phyloP scores from a whole-genome alignment of 2,888 invertebrate genomes.

The Pachydiplax longipennis region DNA sequence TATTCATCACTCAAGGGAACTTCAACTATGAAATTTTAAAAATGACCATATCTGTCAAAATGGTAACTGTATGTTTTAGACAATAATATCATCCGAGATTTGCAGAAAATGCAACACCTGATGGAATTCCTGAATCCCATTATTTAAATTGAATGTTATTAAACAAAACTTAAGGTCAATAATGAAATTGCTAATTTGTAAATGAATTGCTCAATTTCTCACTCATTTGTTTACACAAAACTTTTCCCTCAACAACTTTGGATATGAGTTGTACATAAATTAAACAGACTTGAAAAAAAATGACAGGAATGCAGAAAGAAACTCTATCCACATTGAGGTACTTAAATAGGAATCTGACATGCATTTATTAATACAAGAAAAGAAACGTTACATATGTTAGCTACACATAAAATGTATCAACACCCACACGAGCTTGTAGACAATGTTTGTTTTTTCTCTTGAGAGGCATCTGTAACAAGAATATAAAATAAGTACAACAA shows the following conservation, averaged over 20 bases:
- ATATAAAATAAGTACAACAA: neutral
- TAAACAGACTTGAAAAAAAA: neutral
- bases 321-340: neutral
- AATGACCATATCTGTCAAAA: too few species aligned
- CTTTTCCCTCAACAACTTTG: neutral
- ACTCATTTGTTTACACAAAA: too few species aligned
- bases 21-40: too few species aligned
- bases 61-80: too few species aligned
- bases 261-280: neutral
- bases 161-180: too few species aligned
- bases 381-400: neutral
- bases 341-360: neutral
- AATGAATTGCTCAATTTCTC: too few species aligned
- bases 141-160: too few species aligned
- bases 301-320: neutral
- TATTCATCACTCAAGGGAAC: too few species aligned
- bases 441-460: neutral
- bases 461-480: neutral
- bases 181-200: too few species aligned
- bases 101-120: too few species aligned
- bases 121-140: too few species aligned
- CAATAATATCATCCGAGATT: too few species aligned
- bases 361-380: constrained; percentile 1
- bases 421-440: neutral
- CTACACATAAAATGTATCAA: neutral